A percentile compares a stretch with the other conserved stretches of the same genome.
Conservation (phyloP, 2,113 vertebrate genomes). For the Prionailurus bengalensis region DNA sequence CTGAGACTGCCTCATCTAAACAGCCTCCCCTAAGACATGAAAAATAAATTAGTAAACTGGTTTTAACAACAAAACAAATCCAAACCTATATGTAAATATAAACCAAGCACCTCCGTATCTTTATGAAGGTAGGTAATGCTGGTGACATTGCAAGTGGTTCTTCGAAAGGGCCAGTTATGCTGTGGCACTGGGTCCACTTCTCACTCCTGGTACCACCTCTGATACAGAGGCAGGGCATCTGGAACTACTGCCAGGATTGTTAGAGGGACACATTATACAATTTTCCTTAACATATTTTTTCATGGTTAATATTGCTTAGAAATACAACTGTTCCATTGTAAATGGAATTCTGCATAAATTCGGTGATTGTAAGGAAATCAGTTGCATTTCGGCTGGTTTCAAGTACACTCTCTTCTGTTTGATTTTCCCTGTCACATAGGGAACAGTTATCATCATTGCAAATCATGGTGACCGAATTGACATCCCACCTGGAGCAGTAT, state of each 20-base stretch:
- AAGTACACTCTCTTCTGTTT: slow-evolving; percentile 44
- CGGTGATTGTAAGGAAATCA: slow-evolving; percentile 45
- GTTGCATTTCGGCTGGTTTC: slow-evolving; percentile 6
- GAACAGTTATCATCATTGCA: slow-evolving; percentile 99
- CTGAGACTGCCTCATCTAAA: slow-evolving; percentile 28
- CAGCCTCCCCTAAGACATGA: slow-evolving; percentile 35
- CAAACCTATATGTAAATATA: neutral
- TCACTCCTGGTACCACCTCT: neutral
- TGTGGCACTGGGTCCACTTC: neutral
- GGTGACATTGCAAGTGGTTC: neutral
- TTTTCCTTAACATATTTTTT: slow-evolving; percentile 51
- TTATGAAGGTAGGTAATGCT: slow-evolving; percentile 15
- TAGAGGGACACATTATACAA: neutral
- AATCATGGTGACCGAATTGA: slow-evolving; percentile 99
- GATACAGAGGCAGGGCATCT: neutral
- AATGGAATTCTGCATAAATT: slow-evolving; percentile 10
- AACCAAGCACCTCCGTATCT: slow-evolving; percentile 41
- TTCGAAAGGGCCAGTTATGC: neutral
- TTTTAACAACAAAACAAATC: neutral
- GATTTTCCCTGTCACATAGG: slow-evolving; percentile 86
- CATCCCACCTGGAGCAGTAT: slow-evolving; percentile 96
- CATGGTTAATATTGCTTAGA: slow-evolving; percentile 32
- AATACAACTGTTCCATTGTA: neutral
- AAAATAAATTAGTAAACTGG: slow-evolving; percentile 47
- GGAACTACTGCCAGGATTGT: neutral